Conservation (phyloP, 2,113 vertebrate genomes). For the Australoheros scitulus region DNA sequence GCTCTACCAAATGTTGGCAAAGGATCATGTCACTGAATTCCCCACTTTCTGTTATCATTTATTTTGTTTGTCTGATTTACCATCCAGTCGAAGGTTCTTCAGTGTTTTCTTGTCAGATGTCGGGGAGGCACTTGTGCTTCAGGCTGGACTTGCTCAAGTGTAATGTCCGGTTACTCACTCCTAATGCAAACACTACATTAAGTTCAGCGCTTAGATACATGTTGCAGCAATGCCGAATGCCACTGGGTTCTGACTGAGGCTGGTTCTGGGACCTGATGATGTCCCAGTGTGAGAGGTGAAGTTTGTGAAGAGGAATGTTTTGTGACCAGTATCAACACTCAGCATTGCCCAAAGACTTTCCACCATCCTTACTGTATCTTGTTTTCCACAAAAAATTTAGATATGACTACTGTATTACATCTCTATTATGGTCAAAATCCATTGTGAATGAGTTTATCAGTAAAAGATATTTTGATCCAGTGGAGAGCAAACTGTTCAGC, state of each 20-base stretch:
- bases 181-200: conserved; percentile 58
- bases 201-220: conserved; percentile 1
- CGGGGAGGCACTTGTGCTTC: conserved; percentile 18
- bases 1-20: conserved; percentile 53
- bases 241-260: not conserved
- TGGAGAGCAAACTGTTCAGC: conserved; percentile 44
- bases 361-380: conserved; percentile 32
- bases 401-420: conserved; percentile 56
- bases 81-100: not conserved
- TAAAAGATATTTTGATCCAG: conserved; percentile 40
- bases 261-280: not conserved
- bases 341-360: conserved; percentile 16
- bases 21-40: conserved; percentile 52
- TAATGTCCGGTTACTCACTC: conserved; percentile 13
- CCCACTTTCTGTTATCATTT: conserved; percentile 39
- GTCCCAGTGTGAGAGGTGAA: not conserved
- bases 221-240: not conserved
- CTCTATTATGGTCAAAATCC: conserved; percentile 37
- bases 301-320: not conserved
- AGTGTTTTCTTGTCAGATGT: conserved; percentile 6
- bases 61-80: conserved; percentile 14
- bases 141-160: conserved; percentile 24
- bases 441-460: conserved; percentile 45
- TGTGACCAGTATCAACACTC: not conserved
- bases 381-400: conserved; percentile 38